Conservation (phyloP, 2,888 invertebrate genomes). For the Agrotis puta region DNA sequence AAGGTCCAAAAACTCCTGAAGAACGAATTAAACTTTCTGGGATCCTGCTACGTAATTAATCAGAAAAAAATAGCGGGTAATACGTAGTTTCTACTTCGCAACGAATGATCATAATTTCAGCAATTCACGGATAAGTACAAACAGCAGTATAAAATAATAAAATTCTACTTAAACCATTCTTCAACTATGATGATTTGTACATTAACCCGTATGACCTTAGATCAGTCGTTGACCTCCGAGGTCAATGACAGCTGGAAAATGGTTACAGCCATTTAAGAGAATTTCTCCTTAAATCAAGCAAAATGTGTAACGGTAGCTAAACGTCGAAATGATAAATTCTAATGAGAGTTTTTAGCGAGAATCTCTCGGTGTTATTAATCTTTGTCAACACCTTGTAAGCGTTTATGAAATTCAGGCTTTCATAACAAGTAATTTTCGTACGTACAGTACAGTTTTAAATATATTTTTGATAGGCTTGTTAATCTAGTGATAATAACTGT, state of each 20-base stretch:
- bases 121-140: too few species aligned
- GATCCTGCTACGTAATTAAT: too few species aligned
- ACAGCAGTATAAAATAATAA: background rate
- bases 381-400: constrained; percentile 3
- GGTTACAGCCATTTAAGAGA: constrained; percentile 16
- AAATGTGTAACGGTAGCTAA: background rate
- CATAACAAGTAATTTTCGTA: background rate
- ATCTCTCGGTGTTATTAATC: constrained; percentile 34
- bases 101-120: too few species aligned
- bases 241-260: constrained; percentile 28
- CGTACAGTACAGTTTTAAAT: too few species aligned
- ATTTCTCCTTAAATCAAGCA: constrained; percentile 9
- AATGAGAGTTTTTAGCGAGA: constrained; percentile 25
- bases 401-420: constrained; percentile 1
- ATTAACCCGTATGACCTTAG: background rate
- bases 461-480: too few species aligned
- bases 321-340: constrained; percentile 29
- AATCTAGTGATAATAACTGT: too few species aligned
- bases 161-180: background rate
- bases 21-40: too few species aligned
- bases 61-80: too few species aligned
- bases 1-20: too few species aligned
- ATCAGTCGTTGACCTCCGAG: constrained; percentile 13
- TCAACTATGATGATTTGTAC: background rate
- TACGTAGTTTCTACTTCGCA: too few species aligned